Conservation (phyloP, 2,888 invertebrate genomes). For the Dynastes hyllus region DNA sequence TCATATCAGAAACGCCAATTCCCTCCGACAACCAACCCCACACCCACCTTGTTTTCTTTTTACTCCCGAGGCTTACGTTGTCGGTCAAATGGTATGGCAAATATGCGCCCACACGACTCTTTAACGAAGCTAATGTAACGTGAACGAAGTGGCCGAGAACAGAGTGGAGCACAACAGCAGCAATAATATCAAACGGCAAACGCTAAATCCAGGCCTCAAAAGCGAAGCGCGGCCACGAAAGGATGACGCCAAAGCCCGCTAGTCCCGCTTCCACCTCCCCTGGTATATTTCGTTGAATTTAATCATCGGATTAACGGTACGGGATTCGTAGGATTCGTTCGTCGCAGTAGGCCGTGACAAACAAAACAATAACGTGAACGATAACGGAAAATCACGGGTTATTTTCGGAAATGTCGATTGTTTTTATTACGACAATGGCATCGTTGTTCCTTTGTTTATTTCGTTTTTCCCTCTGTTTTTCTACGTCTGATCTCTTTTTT, state of each 20-base stretch:
- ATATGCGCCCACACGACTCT: conserved; percentile 13
- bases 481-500: too few relatives aligned
- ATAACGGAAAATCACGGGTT: conserved; percentile 1
- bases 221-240: background rate
- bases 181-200: conserved; percentile 2
- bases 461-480: background rate
- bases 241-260: background rate
- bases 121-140: conserved; percentile 26
- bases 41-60: background rate
- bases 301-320: conserved; percentile 23
- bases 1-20: background rate
- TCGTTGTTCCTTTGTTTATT: background rate
- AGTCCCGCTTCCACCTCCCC: background rate
- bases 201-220: background rate
- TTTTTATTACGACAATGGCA: background rate
- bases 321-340: background rate
- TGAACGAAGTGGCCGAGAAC: background rate
- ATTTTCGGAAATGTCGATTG: conserved; percentile 14
- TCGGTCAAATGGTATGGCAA: conserved; percentile 11
- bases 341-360: conserved; percentile 13
- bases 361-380: conserved; percentile 32
- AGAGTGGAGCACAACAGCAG: background rate
- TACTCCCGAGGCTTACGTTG: background rate
- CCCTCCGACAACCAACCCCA: background rate
- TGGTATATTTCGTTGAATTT: conserved; percentile 23